A percentile compares a stretch with the other conserved stretches of the same genome.
These are phyloP conservation scores for Odontamblyopus rebecca DNA, from an alignment of 2,797 vertebrate genomes.

Conservation along the genomic window DNA sequence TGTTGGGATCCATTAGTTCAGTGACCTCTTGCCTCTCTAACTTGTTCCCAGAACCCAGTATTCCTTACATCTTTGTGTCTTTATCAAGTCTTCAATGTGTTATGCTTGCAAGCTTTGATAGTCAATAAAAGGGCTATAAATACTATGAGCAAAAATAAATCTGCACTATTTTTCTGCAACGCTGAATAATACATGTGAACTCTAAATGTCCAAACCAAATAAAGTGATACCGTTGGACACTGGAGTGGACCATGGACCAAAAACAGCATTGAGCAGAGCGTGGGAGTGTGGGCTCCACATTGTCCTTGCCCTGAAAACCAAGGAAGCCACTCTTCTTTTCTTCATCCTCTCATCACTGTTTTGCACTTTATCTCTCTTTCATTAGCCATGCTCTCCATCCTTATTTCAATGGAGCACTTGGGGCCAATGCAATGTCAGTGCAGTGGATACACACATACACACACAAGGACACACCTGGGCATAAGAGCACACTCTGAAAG, in stretches of 20 bases:
- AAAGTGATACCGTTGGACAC: slow-evolving; percentile 51
- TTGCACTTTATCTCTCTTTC: slow-evolving; percentile 77
- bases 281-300: slow-evolving; percentile 75
- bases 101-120: neutral
- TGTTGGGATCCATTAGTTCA: neutral
- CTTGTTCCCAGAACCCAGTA: neutral
- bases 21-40: neutral
- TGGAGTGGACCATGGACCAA: slow-evolving; percentile 49
- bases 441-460: slow-evolving; percentile 50
- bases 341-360: slow-evolving; percentile 74
- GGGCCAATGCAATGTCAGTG: slow-evolving; percentile 74
- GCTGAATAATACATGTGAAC: slow-evolving; percentile 13
- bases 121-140: neutral
- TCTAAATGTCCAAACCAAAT: slow-evolving; percentile 35
- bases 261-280: slow-evolving; percentile 66
- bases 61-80: neutral
- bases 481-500: slow-evolving; percentile 74
- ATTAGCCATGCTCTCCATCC: slow-evolving; percentile 67
- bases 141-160: neutral
- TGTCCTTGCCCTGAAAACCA: slow-evolving; percentile 77
- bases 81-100: neutral
- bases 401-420: slow-evolving; percentile 77
- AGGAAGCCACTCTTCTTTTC: slow-evolving; percentile 76
- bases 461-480: slow-evolving; percentile 77
- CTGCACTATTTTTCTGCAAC: neutral